Base-by-base conservation (phyloP, 2,888 invertebrate genomes). In the Cephus pulcher region DNA sequence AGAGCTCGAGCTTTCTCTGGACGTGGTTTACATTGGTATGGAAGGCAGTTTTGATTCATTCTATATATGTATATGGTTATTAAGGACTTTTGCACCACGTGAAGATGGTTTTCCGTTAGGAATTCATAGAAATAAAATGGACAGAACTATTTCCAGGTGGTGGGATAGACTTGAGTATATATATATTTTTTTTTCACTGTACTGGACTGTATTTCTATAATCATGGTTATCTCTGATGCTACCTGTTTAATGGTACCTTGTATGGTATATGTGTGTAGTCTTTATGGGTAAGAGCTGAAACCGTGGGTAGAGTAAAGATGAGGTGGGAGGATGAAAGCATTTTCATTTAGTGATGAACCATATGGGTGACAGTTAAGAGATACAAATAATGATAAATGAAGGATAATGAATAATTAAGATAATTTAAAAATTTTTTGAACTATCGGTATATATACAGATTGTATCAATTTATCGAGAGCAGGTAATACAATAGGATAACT, bases 1-100 rank as follows among this genome's bases (percentile, higher is more conserved):
- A n/a, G 70, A 69, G 81, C 32, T 73, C 69, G 81, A 81, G 82
- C 83, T 84, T 87, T 84, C 85, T 84, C 84, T 86, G 6, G 1
- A 40, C 6, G 87, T 79, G 87, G 86, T 85, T 88, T 40, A 40
- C 40, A 2, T 15, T 87, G 84, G 85, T 88, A 86, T 84, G 84
- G 85, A 84, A 85, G 86, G 85, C 86, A 87, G 88, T 88, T 89
- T 86, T 84, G 86, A 82, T 84, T 88, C 88, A 89, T 89, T 89
- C 87, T 89, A 84, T 86, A 83, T 83, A 85, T 86, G 87, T 40
- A 15, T 40, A 40, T 4, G 15, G 12, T 15, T 40, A 40, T 40
- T 2, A 15, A 23, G 15, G 15, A 23, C 6, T 40, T 15, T 23
- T 40, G 6, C 4, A 40, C 15, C 6, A 40, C 15, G 15, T 4